Conservation (phyloP, 1,140 invertebrate genomes). For the Ceratoteleas bidentatus region DNA sequence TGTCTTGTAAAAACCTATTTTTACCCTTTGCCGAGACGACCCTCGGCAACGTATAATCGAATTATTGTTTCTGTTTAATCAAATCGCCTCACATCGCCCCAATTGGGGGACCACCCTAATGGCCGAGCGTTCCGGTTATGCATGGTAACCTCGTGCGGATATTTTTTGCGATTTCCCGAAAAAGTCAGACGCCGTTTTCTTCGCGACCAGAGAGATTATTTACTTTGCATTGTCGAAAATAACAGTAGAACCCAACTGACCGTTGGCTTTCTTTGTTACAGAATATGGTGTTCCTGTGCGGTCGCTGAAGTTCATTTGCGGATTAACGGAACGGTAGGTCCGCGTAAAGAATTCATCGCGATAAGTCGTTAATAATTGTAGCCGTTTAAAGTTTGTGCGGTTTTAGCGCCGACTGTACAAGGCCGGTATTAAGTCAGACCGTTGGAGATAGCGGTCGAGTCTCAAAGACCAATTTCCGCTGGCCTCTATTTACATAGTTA, state of each 20-base stretch:
- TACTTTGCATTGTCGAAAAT: constrained; percentile 31
- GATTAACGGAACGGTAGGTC: constrained; percentile 53
- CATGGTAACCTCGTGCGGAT: constrained; percentile 12
- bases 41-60: constrained; percentile 49
- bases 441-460: constrained; percentile 64
- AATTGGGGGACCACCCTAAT: constrained; percentile 53
- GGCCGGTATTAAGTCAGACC: constrained; percentile 63
- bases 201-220: constrained; percentile 42
- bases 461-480: constrained; percentile 80
- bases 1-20: constrained; percentile 43
- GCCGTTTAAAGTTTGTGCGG: constrained; percentile 48
- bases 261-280: constrained; percentile 39
- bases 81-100: constrained; percentile 40
- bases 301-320: constrained; percentile 43
- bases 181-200: too few species aligned
- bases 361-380: constrained; percentile 26
- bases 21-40: constrained; percentile 50
- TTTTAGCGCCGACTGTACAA: constrained; percentile 60
- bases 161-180: not conserved
- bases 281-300: constrained; percentile 39
- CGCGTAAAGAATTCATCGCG: constrained; percentile 10
- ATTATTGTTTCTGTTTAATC: constrained; percentile 63
- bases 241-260: constrained; percentile 33
- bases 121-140: constrained; percentile 21
- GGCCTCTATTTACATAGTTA: constrained; percentile 79